Base-by-base conservation (phyloP, 2,888 invertebrate genomes). In the Stegana nigrithorax region DNA sequence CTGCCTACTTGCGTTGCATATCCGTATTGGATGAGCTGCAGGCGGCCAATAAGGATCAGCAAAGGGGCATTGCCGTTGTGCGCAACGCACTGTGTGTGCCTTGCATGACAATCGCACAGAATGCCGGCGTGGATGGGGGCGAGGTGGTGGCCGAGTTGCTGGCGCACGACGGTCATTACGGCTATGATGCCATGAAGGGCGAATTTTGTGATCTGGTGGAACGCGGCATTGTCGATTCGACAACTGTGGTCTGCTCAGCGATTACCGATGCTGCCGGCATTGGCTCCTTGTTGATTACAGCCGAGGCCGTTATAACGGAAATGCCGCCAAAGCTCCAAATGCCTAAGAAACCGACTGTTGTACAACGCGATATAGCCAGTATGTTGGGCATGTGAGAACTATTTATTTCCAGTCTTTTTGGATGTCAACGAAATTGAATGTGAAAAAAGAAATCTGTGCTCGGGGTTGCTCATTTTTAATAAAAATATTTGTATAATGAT, bases 281-380 rank as follows among this genome's bases (percentile, higher is more conserved):
- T 12, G 96, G 97, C 0, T 97, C 97, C 0, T 88, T 97, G 2
- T 87, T 97, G 29, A 94, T 96, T 23, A 97, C 97, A 7, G 96
- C 96, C 0, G 99, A 99, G 87, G 93, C 94, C 29, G 98, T 99
- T 5, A 93, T 99, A 66, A 93, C 95, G 42, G 98, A 99, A 80
- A 87, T 95, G 60, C 97, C 98, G 7, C 92, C 93, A 81, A 96
- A 97, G 84, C 86, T 39, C 1, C 39, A 60, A 88, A 88, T 88
- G 4, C 91, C 90, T 87, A 91, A 90, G 3, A 64, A 64, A 27
- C 23, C 58, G 19, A 53, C 29, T 32, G 39, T 64, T 2, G 63
- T 65, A 56, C 91, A 91, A 55, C 92, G 91, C 0, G 92, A 92
- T 21, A 92, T 92, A 88, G 93, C 92, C 6, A 91, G 91, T 83